A percentile compares a stretch with the other conserved stretches of the same genome.
phyloP scores from a whole-genome alignment of 2,888 invertebrate genomes.

The Carpatolechia fugitivella region DNA sequence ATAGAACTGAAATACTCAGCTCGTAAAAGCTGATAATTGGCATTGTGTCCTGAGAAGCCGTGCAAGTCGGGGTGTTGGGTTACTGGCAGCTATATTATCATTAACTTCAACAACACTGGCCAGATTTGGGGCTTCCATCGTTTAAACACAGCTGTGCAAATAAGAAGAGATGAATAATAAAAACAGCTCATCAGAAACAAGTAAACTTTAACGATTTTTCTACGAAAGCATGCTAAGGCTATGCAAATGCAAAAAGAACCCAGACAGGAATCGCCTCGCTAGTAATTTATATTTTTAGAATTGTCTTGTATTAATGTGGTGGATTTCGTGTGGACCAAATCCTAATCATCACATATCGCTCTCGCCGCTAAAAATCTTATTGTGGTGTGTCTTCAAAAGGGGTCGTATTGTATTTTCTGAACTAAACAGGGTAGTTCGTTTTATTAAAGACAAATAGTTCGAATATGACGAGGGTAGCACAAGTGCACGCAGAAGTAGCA shows the following conservation, averaged over 20 bases:
- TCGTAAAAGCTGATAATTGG: neutral
- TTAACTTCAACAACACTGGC: neutral
- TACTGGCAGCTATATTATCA: neutral
- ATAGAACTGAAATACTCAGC: too few species aligned
- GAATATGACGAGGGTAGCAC: neutral
- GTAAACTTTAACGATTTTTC: too few species aligned
- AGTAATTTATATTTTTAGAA: too few species aligned
- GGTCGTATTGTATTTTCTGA: neutral
- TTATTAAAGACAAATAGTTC: neutral
- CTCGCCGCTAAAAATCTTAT: too few species aligned
- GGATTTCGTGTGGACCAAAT: too few species aligned
- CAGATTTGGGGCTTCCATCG: slow-evolving; percentile 13
- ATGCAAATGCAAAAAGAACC: too few species aligned
- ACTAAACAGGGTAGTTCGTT: neutral
- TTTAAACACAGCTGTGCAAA: slow-evolving; percentile 7
- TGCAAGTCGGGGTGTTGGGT: neutral
- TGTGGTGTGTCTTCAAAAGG: too few species aligned
- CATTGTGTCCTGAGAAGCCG: neutral
- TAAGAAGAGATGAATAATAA: neutral
- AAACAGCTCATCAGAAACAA: neutral
- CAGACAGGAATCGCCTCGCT: too few species aligned
- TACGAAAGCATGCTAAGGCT: too few species aligned
- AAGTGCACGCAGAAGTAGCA: neutral
- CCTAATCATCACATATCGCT: too few species aligned
- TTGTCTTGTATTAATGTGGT: too few species aligned